Percentiles rank a stretch among this genome's conserved stretches.
These are phyloP conservation scores for Cynodonichthys magdalenae DNA, from an alignment of 2,797 vertebrate species.

Conservation along the genomic window DNA sequence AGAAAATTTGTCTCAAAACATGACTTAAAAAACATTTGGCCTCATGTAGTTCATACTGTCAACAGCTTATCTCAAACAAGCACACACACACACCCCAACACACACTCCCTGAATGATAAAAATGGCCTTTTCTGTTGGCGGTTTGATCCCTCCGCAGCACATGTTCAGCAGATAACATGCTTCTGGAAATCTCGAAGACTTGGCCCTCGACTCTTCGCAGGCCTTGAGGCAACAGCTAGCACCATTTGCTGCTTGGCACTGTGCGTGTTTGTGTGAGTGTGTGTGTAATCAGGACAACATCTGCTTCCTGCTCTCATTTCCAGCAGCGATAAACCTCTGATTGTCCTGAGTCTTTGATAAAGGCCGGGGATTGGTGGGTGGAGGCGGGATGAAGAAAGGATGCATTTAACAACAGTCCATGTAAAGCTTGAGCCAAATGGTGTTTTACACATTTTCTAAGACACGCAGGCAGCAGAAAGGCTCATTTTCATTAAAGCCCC, in stretches of 20 bases:
- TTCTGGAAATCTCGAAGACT: constrained; percentile 22
- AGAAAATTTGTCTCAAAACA: no score
- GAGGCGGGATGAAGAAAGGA: constrained; percentile 1
- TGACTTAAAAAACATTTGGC: no score
- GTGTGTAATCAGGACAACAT: constrained; percentile 77
- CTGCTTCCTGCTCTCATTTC: constrained; percentile 75
- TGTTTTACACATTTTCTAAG: constrained; percentile 60
- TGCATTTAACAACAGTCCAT: constrained; percentile 38
- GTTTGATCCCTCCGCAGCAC: constrained; percentile 25
- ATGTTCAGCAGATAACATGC: constrained; percentile 57
- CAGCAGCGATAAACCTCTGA: constrained; percentile 73
- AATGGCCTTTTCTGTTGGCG: constrained; percentile 17
- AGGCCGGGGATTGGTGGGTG: constrained; percentile 9
- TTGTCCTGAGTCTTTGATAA: constrained; percentile 74
- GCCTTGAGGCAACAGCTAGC: constrained; percentile 37
- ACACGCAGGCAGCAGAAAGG: constrained; percentile 47
- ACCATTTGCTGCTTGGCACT: constrained; percentile 23
- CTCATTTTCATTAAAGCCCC: constrained; percentile 44
- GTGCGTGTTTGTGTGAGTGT: constrained; percentile 29
- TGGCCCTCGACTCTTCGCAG: constrained; percentile 39
- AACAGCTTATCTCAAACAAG: neutral
- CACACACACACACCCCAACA: neutral
- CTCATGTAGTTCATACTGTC: constrained; percentile 3
- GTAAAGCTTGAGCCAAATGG: constrained; percentile 42
- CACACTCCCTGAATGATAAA: neutral